These are phyloP conservation scores for Notechis scutatus DNA, from an alignment of 2,113 vertebrate genomes.

Conservation along the genomic window DNA sequence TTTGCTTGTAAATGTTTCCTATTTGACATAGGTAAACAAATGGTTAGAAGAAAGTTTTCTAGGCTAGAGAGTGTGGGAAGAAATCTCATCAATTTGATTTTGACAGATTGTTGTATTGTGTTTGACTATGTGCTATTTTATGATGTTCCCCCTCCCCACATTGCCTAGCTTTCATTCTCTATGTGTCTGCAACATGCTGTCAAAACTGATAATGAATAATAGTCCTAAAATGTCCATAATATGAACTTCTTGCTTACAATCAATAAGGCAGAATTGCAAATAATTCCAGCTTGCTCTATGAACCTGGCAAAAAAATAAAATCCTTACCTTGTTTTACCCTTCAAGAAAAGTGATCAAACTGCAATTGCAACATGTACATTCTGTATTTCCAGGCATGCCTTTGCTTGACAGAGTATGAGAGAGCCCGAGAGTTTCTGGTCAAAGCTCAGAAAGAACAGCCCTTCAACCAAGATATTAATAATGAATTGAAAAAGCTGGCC, in stretches of 20 bases:
- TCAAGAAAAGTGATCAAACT: not conserved
- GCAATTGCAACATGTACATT: not conserved
- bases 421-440: constrained; percentile 78
- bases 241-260: not conserved
- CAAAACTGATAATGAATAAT: not conserved
- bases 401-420: constrained; percentile 78
- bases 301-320: not conserved
- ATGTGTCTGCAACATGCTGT: not conserved
- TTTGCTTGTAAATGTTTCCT: not conserved
- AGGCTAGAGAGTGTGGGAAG: not conserved
- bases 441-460: constrained; percentile 81
- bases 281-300: not conserved
- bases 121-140: not conserved
- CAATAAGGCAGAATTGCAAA: not conserved
- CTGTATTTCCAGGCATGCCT: constrained; percentile 78
- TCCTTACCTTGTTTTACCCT: not conserved
- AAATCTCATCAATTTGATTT: not conserved
- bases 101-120: not conserved
- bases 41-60: not conserved
- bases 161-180: not conserved
- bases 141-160: not conserved
- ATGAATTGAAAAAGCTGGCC: constrained; percentile 78
- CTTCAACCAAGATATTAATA: constrained; percentile 85
- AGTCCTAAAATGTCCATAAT: not conserved
- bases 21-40: not conserved